Base-by-base conservation (phyloP, 2,113 vertebrate species). In the Oryctolagus cuniculus region DNA sequence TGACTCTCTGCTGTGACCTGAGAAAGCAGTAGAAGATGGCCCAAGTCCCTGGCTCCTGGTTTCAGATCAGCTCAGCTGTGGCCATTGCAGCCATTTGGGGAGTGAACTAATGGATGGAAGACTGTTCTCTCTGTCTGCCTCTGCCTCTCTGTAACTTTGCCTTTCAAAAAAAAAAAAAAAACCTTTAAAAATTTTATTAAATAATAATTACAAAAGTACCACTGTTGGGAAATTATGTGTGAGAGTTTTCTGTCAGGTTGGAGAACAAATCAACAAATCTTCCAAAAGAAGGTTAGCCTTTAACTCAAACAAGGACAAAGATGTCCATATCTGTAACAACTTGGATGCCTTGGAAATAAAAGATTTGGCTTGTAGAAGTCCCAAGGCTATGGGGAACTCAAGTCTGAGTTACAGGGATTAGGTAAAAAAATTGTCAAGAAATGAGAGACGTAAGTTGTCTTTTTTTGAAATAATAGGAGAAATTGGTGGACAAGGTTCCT, bases 401-500 rank as follows among this genome's bases (percentile, higher is more conserved):
- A n/a, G 10, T 91, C 38, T 70, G 44, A 83, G 16, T 79, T 69
- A 58, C 1, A 61, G 79, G 61, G 49, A 93, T 83, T n/a, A 44
- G 38, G 36, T 91, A 36, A 86, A 92, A 92, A 87, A 89, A 19
- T 58, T 34, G 29, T 31, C 17, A 70, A 27, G 36, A 75, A 6
- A 63, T 89, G 49, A 89, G 66, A 77, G 66, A 90, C 49, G 34
- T 74, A 10, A 89, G 36, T 66, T 78, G 5, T 55, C n/a, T 67
- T 87, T 90, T 36, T 94, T 89, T 72, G 16, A 81, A 34, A 69
- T 73, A 13, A 36, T n/a, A 66, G 15, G 27, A 49, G 27, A 87
- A 93, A 95, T 44, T 58, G 84, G 70, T 88, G 21, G 92, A 82
- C 19, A 79, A 9, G 2, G 7, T 96, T 82, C 86, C 90, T 86